Evolutionary conservation across 92 coral and sea anemone species (phyloP).

Genomic region (Paramuricea clavata): DNA sequence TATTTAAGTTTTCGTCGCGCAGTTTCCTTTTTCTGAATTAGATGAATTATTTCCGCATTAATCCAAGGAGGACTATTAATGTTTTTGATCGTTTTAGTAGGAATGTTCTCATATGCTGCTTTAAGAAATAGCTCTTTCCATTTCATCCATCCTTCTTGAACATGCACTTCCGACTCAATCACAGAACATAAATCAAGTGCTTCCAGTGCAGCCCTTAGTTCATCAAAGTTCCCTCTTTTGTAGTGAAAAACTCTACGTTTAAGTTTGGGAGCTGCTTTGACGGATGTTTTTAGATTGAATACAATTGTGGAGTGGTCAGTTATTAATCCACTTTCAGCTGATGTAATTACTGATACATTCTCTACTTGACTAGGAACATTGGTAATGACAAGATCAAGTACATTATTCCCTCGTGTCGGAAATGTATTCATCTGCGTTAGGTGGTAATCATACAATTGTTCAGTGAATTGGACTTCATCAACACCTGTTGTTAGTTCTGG

Average conservation of each 20-base stretch:
- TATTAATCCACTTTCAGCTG: too few relatives aligned
- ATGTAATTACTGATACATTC: too few relatives aligned
- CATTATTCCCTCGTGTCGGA: not conserved
- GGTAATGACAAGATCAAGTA: not conserved
- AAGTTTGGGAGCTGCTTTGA: not conserved
- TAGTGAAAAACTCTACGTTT: not conserved
- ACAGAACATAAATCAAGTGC: conserved; percentile 8
- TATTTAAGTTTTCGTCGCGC: conserved; percentile 26
- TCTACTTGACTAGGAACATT: not conserved
- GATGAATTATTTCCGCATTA: conserved; percentile 37
- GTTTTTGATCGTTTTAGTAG: not conserved
- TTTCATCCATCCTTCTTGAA: conserved; percentile 49
- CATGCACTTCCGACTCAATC: conserved; percentile 46
- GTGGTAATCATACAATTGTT: not conserved
- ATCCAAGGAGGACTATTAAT: conserved; percentile 45
- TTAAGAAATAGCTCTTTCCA: conserved; percentile 62
- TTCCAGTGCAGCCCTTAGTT: not conserved
- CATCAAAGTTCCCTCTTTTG: not conserved
- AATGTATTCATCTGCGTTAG: not conserved
- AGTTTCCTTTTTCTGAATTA: conserved; percentile 44
- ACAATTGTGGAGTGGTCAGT: not conserved
- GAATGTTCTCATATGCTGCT: conserved; percentile 8
- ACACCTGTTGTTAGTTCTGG: conserved; percentile 20
- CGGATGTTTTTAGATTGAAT: not conserved
- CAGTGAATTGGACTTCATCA: not conserved